These are phyloP conservation scores for Brienomyrus longianalis DNA, from an alignment of 2,113 vertebrate species.

Conservation along the genomic window DNA sequence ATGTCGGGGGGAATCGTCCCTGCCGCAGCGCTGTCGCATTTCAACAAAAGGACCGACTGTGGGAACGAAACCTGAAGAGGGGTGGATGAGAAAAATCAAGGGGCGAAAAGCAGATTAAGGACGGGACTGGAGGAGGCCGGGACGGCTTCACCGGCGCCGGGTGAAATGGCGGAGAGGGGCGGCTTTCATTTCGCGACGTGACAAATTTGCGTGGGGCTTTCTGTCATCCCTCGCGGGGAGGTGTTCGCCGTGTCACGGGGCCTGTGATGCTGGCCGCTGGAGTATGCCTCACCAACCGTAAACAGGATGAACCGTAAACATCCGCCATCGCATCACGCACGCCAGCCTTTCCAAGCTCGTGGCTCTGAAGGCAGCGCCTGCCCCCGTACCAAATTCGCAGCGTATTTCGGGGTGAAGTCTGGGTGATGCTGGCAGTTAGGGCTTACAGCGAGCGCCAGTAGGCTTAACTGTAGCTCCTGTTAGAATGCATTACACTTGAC, in stretches of 20 bases:
- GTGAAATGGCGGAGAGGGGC: constrained; percentile 46
- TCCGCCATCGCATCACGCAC: not conserved
- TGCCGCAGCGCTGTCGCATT: constrained; percentile 37
- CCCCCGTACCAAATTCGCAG: not conserved
- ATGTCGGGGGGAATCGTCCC: constrained; percentile 45
- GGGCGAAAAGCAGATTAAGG: constrained; percentile 47
- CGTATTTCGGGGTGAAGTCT: not conserved
- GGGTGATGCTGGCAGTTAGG: not conserved
- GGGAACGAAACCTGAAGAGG: constrained; percentile 44
- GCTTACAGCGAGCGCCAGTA: not conserved
- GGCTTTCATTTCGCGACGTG: constrained; percentile 47
- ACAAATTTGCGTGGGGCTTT: constrained; percentile 50
- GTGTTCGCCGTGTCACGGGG: constrained; percentile 20
- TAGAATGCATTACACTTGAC: constrained; percentile 15
- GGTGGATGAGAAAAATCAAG: constrained; percentile 40
- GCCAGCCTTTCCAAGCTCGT: not conserved
- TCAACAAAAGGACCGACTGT: constrained; percentile 37
- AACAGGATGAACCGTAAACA: not conserved
- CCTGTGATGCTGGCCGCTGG: not conserved
- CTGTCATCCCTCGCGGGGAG: constrained; percentile 37
- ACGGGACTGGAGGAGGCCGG: constrained; percentile 47
- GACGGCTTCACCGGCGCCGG: constrained; percentile 37
- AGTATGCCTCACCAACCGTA: not conserved
- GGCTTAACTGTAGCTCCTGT: constrained; percentile 11
- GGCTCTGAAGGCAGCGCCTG: too few relatives aligned